These are phyloP conservation scores for Phengaris alcon DNA, from an alignment of 2,888 invertebrate species.

Conservation along the genomic window DNA sequence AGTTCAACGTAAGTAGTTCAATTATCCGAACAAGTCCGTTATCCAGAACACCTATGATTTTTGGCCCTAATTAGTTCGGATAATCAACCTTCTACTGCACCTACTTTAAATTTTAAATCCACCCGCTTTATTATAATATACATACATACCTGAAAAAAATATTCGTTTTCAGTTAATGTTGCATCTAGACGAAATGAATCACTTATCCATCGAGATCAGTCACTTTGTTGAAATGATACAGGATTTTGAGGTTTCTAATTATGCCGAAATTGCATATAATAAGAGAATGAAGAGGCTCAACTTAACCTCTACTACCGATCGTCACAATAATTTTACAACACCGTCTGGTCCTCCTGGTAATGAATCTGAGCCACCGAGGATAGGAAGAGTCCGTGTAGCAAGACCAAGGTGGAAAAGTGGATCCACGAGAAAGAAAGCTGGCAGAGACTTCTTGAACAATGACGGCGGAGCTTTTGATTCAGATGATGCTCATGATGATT, in stretches of 20 bases:
- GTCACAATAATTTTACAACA: neutral
- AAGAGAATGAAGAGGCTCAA: neutral
- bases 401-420: neutral
- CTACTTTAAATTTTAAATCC: neutral
- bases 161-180: constrained; percentile 34
- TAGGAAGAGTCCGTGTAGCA: neutral
- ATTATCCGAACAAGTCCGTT: no score
- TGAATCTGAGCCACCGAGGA: neutral
- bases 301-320: neutral
- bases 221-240: constrained; percentile 36
- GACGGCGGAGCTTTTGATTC: constrained; percentile 40
- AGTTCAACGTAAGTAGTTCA: no score
- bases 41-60: no score
- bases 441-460: constrained; percentile 3
- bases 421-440: neutral
- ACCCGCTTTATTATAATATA: neutral
- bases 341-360: neutral
- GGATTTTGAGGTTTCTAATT: constrained; percentile 32
- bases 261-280: neutral
- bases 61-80: no score
- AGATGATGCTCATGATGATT: constrained; percentile 29
- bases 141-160: neutral
- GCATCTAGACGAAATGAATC: constrained; percentile 37
- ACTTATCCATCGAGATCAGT: constrained; percentile 38
- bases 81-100: no score